These are phyloP conservation scores for Druon quercuslanigerum DNA, from an alignment of 1,140 invertebrate species.

Conservation along the genomic window DNA sequence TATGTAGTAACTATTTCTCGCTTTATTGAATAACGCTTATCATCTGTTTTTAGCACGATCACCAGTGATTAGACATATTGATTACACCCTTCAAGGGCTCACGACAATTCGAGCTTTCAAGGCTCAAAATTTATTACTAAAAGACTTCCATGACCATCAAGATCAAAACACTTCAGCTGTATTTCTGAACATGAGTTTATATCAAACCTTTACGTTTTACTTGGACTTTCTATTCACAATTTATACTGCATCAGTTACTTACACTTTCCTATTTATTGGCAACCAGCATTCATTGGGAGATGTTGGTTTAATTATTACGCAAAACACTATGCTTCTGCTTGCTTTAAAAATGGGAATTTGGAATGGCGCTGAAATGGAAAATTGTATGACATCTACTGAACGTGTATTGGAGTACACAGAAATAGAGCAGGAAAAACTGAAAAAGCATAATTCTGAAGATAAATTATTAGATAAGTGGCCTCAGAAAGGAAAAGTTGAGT, in stretches of 20 bases:
- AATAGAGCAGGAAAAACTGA: slow-evolving; percentile 77
- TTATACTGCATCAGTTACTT: slow-evolving; percentile 54
- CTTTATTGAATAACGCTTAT: slow-evolving; percentile 58
- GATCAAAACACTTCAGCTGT: slow-evolving; percentile 81
- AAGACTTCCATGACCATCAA: slow-evolving; percentile 82
- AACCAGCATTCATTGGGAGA: slow-evolving; percentile 72
- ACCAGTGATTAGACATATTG: slow-evolving; percentile 89
- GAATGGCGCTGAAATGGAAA: slow-evolving; percentile 82
- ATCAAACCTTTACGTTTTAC: slow-evolving; percentile 78
- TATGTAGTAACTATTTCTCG: too few relatives aligned
- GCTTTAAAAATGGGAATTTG: slow-evolving; percentile 89
- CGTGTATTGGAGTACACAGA: slow-evolving; percentile 84
- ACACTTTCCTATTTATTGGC: slow-evolving; percentile 42
- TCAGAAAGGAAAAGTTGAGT: slow-evolving; percentile 75
- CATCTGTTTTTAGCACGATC: slow-evolving; percentile 78
- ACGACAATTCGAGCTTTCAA: slow-evolving; percentile 85
- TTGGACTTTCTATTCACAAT: slow-evolving; percentile 78
- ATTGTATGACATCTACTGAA: slow-evolving; percentile 89
- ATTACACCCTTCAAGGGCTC: slow-evolving; percentile 85
- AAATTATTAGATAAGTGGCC: slow-evolving; percentile 75
- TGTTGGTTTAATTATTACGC: slow-evolving; percentile 90
- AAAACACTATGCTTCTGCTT: slow-evolving; percentile 85
- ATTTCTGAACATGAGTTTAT: slow-evolving; percentile 76
- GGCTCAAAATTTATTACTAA: slow-evolving; percentile 78
- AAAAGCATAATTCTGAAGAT: slow-evolving; percentile 60